Base-by-base conservation (phyloP, 2,888 invertebrate genomes). In the Yponomeuta plumbellus region DNA sequence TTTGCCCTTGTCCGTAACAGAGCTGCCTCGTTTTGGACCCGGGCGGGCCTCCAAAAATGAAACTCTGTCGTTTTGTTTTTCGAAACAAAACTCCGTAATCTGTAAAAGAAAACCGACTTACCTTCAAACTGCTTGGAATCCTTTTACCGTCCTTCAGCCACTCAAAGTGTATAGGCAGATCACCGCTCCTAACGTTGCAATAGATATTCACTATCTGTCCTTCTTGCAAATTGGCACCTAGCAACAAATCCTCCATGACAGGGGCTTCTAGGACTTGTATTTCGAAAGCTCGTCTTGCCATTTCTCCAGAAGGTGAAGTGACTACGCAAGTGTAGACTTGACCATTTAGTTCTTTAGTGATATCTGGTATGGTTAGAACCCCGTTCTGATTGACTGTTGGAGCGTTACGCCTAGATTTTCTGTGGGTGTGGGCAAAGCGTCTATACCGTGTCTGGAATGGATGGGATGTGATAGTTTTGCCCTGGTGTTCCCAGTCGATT, bases 171-270 rank as follows among this genome's bases (percentile, higher is more conserved):
- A 94, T 94, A 61, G 94, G 94, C 85, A 94, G 85, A 79, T 94
- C 94, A 11, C 94, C 94, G 65, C 93, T 92, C 62, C 94, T 94
- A 0, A 96, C 94, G 73, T 95, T 95, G 78, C 96, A 96, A 64
- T 97, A 95, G 64, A 97, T 95, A 81, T 97, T 95, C 39, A 96
- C 95, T 72, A 97, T 92, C 79, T 97, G 95, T 62, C 96, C 95
- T 88, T 97, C 95, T 82, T 96, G 96, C 0, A 96, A 91, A 78
- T 95, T 96, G 66, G 94, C 93, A 0, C 97, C 96, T 73, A 97
- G 94, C 44, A 93, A 92, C 76, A 98, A 94, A 65, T 96, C 95
- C 80, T 97, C 96, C 75, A 97, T 92, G 64, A 96, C 93, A 0
- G 97, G 97, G 0, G 96, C 96, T 84, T 91, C 91, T 76, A 94